These are phyloP conservation scores for Schizopygopsis pylzovi DNA, from an alignment of 2,797 vertebrate genomes.

Conservation along the genomic window DNA sequence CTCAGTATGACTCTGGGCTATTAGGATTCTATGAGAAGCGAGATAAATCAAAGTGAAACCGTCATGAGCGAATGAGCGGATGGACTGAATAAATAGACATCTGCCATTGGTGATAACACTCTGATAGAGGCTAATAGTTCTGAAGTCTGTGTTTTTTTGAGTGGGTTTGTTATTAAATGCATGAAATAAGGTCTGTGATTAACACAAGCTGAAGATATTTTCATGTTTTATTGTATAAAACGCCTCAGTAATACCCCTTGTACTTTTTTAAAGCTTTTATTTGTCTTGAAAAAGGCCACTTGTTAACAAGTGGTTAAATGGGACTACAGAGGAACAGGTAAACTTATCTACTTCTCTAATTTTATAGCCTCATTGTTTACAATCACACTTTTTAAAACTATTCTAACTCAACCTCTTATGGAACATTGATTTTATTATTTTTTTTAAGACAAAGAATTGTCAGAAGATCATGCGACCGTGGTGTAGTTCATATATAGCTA, in stretches of 20 bases:
- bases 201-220: neutral
- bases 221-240: neutral
- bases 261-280: neutral
- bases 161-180: neutral
- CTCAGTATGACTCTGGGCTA: conserved; percentile 12
- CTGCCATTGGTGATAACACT: neutral
- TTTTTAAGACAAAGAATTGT: neutral
- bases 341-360: neutral
- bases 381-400: neutral
- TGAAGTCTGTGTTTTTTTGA: neutral
- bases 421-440: too few relatives aligned
- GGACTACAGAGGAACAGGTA: neutral
- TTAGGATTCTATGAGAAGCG: neutral
- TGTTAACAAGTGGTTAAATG: neutral
- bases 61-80: neutral
- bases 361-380: neutral
- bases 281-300: neutral
- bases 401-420: neutral
- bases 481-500: neutral
- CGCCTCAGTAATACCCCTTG: neutral
- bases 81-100: conserved; percentile 4
- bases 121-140: neutral
- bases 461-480: neutral
- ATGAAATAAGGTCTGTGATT: neutral
- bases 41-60: neutral